phyloP scores from a whole-genome alignment of 2,113 vertebrate genomes.

The Cygnus atratus region DNA sequence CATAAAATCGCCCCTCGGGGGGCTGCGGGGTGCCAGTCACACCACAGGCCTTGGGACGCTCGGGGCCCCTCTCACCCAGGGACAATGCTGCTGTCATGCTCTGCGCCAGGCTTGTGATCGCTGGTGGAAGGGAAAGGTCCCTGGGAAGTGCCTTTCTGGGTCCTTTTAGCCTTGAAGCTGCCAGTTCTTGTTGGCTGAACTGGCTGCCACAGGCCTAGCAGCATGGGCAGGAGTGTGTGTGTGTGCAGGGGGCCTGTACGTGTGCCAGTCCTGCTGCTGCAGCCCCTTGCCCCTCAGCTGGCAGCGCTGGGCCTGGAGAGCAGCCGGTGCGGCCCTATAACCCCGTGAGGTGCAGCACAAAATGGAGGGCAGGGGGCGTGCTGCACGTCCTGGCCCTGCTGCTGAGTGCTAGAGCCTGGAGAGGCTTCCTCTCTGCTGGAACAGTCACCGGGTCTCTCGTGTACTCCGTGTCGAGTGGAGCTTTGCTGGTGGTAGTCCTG shows the following conservation, averaged over 20 bases:
- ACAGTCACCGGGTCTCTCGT: fast-evolving
- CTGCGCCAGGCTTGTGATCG: neutral
- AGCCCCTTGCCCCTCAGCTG: neutral
- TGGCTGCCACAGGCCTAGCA: neutral
- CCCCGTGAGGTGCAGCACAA: neutral
- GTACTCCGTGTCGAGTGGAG: neutral
- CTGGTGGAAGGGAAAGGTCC: neutral
- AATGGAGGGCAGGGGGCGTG: neutral
- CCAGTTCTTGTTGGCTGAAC: fast-evolving
- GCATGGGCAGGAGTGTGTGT: neutral
- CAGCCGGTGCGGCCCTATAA: neutral
- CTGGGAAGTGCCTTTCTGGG: neutral
- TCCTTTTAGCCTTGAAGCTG: neutral
- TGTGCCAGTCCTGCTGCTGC: neutral
- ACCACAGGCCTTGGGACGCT: neutral
- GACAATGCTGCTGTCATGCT: too few relatives aligned
- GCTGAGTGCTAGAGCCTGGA: neutral
- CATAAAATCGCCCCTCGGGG: too few relatives aligned
- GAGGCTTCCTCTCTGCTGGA: neutral
- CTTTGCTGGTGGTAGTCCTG: neutral
- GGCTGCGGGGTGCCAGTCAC: neutral
- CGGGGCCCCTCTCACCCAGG: too few relatives aligned
- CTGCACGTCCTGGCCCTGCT: neutral
- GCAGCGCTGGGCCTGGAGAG: neutral
- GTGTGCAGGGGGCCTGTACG: neutral